Conservation (phyloP, 2,888 invertebrate species). For the Mythimna loreyi region DNA sequence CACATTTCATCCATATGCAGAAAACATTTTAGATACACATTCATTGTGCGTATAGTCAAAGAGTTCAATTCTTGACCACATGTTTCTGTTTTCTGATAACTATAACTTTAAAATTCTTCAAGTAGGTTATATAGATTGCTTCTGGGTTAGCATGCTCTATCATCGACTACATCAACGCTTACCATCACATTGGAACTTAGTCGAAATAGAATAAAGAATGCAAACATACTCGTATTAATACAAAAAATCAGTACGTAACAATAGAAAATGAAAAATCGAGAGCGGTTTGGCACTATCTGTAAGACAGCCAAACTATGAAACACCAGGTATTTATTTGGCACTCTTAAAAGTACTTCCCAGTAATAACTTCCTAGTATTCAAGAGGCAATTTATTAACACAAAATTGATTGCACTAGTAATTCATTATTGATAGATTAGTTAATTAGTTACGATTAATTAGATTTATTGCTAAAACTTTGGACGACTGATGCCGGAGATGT, state of each 20-base stretch:
- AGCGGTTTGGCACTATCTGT: conserved; percentile 8
- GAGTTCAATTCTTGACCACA: too few relatives aligned
- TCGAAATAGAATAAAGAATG: background rate
- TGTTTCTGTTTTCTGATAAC: too few relatives aligned
- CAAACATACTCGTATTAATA: background rate
- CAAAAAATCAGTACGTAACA: background rate
- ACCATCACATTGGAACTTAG: too few relatives aligned
- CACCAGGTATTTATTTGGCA: conserved; percentile 35
- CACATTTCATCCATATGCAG: too few relatives aligned
- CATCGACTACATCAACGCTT: too few relatives aligned
- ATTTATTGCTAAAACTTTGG: conserved; percentile 33
- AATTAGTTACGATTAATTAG: conserved; percentile 31
- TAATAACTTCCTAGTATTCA: conserved; percentile 29
- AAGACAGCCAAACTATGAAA: conserved; percentile 17
- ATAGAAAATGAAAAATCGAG: background rate
- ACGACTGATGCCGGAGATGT: conserved; percentile 1
- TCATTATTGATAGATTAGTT: conserved; percentile 44
- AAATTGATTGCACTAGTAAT: conserved; percentile 36
- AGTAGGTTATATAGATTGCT: too few relatives aligned
- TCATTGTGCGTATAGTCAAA: too few relatives aligned
- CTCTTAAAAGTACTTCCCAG: conserved; percentile 6
- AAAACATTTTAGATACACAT: too few relatives aligned
- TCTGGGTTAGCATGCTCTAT: too few relatives aligned
- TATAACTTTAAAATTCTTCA: too few relatives aligned
- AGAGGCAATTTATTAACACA: conserved; percentile 41